Evolutionary conservation across 1,140 invertebrate genomes (phyloP).

Genomic region (Dolichoris vasculosae): DNA sequence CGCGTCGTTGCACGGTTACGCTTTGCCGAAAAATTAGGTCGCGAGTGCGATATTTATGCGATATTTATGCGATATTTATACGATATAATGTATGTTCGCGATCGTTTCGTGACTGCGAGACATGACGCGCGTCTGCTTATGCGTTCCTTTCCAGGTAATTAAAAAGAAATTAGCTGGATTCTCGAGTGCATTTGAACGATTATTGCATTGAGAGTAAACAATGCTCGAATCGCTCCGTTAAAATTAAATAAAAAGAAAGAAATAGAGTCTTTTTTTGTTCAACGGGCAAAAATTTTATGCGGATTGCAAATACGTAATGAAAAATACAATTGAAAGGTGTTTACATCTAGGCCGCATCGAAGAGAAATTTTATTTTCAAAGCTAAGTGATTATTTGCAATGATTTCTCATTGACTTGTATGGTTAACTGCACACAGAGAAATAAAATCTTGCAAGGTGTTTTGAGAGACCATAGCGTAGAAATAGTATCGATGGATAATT

Average conservation of each 20-base stretch:
- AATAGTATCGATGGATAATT: not conserved
- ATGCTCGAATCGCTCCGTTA: not conserved
- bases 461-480: not conserved
- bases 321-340: slow-evolving; percentile 37
- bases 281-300: not conserved
- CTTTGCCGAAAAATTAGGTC: slow-evolving; percentile 52
- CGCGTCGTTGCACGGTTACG: slow-evolving; percentile 39
- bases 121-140: not conserved
- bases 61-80: no score
- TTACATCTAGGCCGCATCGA: not conserved
- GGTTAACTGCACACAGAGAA: not conserved
- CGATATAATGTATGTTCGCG: not conserved
- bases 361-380: slow-evolving; percentile 22
- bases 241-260: slow-evolving; percentile 12
- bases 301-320: not conserved
- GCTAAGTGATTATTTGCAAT: not conserved
- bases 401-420: not conserved
- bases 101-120: not conserved
- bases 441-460: not conserved
- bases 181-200: not conserved
- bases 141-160: slow-evolving; percentile 31
- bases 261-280: not conserved
- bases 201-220: not conserved
- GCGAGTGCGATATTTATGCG: slow-evolving; percentile 21
- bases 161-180: slow-evolving; percentile 33